These are phyloP conservation scores for Macquaria ambigua DNA, from an alignment of 2,113 vertebrate species.

Conservation along the genomic window DNA sequence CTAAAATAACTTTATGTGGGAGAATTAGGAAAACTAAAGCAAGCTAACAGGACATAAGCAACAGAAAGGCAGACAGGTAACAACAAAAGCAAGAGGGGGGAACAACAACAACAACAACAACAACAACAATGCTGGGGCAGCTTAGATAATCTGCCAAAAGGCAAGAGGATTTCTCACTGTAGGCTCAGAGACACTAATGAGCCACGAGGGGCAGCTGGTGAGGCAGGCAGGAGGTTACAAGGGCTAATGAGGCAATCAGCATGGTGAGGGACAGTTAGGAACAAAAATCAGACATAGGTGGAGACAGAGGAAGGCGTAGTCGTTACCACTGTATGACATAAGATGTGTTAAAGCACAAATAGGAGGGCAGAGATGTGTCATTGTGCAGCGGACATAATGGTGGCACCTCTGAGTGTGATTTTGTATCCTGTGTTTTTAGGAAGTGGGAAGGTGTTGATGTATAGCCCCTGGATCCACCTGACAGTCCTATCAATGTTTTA, in stretches of 20 bases:
- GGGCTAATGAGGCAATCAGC: constrained; percentile 16
- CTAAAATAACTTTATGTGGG: too few species aligned
- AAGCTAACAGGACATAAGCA: background rate
- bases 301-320: background rate
- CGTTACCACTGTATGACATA: background rate
- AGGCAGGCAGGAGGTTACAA: constrained; percentile 30
- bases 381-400: background rate
- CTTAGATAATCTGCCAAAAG: constrained; percentile 26
- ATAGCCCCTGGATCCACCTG: constrained; percentile 1
- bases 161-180: constrained; percentile 16
- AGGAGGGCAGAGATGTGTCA: constrained; percentile 1
- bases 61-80: background rate
- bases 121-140: background rate
- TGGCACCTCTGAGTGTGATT: background rate
- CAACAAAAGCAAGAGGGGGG: background rate
- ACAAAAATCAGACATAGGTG: background rate
- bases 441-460: constrained; percentile 27
- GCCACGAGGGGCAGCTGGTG: constrained; percentile 41
- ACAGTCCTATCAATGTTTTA: constrained; percentile 19
- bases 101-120: too few species aligned
- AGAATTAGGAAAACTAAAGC: background rate
- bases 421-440: background rate
- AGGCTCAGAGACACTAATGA: constrained; percentile 29
- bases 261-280: background rate
- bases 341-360: background rate